Conservation (phyloP, 2,113 vertebrate species). For the Hylia prasina region DNA sequence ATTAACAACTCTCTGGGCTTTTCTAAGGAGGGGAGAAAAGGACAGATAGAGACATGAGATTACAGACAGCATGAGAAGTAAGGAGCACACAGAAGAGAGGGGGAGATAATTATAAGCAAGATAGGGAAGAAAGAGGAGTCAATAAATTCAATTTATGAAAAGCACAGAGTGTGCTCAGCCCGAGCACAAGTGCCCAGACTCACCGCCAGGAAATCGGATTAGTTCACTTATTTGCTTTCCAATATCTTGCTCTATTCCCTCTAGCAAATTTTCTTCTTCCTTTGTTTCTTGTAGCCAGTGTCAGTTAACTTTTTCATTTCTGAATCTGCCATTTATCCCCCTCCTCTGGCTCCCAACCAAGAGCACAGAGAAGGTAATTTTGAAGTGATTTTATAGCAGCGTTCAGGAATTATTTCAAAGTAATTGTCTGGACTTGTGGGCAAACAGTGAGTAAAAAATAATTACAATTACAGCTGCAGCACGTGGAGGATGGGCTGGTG, state of each 20-base stretch:
- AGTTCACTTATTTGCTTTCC: constrained; percentile 45
- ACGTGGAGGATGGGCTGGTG: constrained; percentile 19
- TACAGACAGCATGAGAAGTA: constrained; percentile 5
- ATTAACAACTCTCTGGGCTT: constrained; percentile 24
- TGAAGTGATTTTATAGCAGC: neutral
- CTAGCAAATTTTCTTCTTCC: constrained; percentile 21
- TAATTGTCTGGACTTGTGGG: constrained; percentile 23
- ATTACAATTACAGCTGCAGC: constrained; percentile 1
- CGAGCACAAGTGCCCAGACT: neutral
- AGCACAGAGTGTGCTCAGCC: constrained; percentile 38
- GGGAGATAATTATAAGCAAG: constrained; percentile 44
- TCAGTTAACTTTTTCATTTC: constrained; percentile 51
- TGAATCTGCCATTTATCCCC: neutral
- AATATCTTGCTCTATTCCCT: constrained; percentile 37
- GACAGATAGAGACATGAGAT: constrained; percentile 58
- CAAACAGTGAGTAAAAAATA: constrained; percentile 22
- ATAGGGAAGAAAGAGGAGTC: constrained; percentile 59
- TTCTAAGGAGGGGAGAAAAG: constrained; percentile 41
- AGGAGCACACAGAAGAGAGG: constrained; percentile 41
- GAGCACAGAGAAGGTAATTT: neutral
- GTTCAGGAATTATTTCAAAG: neutral
- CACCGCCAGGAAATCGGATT: constrained; percentile 49
- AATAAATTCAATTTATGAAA: constrained; percentile 66
- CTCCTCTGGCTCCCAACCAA: neutral
- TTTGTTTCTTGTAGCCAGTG: constrained; percentile 29